Base-by-base conservation (phyloP, 2,797 vertebrate species). In the Spinibarbus caldwelli region DNA sequence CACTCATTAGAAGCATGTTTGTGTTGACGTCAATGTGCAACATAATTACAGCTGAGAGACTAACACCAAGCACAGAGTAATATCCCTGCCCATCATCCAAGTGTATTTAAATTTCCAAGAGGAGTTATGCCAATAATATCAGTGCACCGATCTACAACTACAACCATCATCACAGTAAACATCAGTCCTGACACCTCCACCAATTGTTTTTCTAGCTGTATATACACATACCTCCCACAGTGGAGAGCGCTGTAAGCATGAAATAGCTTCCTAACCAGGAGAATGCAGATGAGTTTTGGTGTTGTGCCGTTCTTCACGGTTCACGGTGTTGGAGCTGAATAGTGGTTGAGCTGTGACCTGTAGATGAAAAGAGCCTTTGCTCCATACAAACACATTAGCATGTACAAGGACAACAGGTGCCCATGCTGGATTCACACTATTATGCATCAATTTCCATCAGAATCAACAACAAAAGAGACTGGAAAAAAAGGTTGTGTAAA, bases 211-310 rank as follows among this genome's bases (percentile, higher is more conserved):
- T 78, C 59, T 80, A 62, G 54, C 72, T 68, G 82, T 52, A 85
- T 82, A 83, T 73, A 84, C 77, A 52, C 57, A 78, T 75, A 36
- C 19, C 43, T 66, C 66, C 52, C 84, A 76, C 62, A 83, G 54
- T 54, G 15, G 23, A 87, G 83, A 71, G 80, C 31, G 26, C 66
- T 84, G 80, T 78, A 87, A 87, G 86, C 83, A 87, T 84, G 81
- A 87, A 89, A 89, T 86, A 73, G 73, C 49, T 87, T 89, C 78
- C 71, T 75, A 78, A 88, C 83, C 47, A 76, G 66, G 29, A 36
- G 34, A 87, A 77, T 67, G 78, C 84, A 62, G 81, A 81, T 77
- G 71, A 31, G 70, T 71, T 84, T 89, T 72, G 45, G 77, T 78
- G 77, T 87, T 68, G 71, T 59, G 86, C 81, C 41, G 71, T 81